Percentiles rank a stretch among this genome's conserved stretches.
Conservation (phyloP, 2,888 invertebrate species). For the Oligia fasciuncula region DNA sequence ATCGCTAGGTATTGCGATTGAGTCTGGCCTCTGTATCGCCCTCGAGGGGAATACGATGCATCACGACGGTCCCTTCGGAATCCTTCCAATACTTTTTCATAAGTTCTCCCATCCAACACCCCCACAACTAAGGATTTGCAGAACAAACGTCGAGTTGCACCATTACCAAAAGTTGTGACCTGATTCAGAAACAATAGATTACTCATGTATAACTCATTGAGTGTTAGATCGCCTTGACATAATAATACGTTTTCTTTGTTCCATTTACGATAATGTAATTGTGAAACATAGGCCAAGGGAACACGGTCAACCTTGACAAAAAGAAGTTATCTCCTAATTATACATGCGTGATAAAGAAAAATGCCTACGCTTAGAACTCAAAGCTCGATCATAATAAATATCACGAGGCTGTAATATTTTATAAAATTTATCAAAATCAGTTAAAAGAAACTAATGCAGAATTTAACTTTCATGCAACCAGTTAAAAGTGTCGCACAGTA, state of each 20-base stretch:
- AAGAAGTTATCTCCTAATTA: constrained; percentile 76
- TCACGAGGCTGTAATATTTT: constrained; percentile 1
- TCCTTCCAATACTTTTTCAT: constrained; percentile 41
- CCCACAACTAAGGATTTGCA: constrained; percentile 69
- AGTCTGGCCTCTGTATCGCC: constrained; percentile 93
- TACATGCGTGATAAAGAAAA: constrained; percentile 64
- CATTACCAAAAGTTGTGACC: constrained; percentile 70
- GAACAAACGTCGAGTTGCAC: constrained; percentile 60
- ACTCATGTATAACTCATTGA: constrained; percentile 21
- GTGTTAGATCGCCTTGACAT: constrained; percentile 70
- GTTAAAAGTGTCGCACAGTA: not conserved
- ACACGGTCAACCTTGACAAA: constrained; percentile 78
- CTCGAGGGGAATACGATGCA: constrained; percentile 73
- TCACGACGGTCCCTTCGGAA: constrained; percentile 75
- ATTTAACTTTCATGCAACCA: not conserved
- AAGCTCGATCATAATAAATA: constrained; percentile 25
- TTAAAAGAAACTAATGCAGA: not conserved
- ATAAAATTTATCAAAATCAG: constrained; percentile 4
- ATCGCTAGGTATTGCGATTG: constrained; percentile 95
- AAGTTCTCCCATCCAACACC: constrained; percentile 18
- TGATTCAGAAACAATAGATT: constrained; percentile 65
- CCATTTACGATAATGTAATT: constrained; percentile 77
- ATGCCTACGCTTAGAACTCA: constrained; percentile 44
- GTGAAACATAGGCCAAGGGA: constrained; percentile 84
- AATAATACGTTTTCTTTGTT: constrained; percentile 68